Percentiles rank a stretch among this genome's conserved stretches.
phyloP scores from a whole-genome alignment of 2,888 invertebrate species.

The Cyrtodaria siliqua region DNA sequence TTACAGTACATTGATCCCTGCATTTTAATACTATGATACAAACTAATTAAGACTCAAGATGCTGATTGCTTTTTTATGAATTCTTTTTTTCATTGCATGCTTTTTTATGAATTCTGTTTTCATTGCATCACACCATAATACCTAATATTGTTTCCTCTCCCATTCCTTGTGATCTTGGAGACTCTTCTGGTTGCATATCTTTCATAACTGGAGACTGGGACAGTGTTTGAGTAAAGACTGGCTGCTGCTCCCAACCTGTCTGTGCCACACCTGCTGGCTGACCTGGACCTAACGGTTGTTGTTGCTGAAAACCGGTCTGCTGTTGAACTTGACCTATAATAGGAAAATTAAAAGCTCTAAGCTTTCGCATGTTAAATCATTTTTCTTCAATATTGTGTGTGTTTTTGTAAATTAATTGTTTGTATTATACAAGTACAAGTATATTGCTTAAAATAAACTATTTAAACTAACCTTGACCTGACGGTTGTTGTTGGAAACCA shows the following conservation, averaged over 20 bases:
- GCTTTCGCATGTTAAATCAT: neutral
- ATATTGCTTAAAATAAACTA: neutral
- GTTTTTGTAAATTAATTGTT: neutral
- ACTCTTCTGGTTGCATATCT: conserved; percentile 1
- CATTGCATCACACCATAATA: neutral
- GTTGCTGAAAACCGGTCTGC: neutral
- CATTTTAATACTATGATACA: neutral
- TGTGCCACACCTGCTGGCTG: neutral
- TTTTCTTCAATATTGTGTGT: neutral
- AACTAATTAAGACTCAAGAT: neutral
- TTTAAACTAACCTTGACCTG: neutral
- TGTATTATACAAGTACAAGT: neutral
- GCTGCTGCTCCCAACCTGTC: neutral
- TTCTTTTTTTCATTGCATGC: neutral
- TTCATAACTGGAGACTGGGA: neutral
- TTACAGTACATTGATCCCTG: neutral
- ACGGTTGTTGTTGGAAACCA: neutral
- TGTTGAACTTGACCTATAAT: conserved; percentile 1
- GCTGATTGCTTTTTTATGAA: neutral
- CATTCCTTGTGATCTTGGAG: neutral
- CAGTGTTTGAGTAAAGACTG: neutral
- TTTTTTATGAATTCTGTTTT: neutral
- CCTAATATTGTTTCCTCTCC: neutral
- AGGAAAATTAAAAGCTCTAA: neutral
- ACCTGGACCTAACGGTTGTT: neutral